Evolutionary conservation across 2,797 vertebrate genomes (phyloP).

Genomic region (Arrhamphus sclerolepis): DNA sequence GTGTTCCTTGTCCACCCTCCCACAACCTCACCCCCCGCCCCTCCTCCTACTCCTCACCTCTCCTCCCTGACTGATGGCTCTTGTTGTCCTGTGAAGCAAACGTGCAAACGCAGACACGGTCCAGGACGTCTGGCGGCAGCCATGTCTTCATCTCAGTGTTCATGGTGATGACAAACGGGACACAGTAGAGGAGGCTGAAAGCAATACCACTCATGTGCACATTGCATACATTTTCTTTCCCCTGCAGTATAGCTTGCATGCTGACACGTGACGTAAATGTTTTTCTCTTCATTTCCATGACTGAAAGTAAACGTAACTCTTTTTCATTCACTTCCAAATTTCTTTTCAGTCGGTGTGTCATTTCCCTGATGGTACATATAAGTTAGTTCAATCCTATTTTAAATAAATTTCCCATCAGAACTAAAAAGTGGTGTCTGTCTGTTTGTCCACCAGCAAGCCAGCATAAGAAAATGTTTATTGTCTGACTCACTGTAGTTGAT

Average conservation of each 20-base stretch:
- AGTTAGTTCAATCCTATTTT: too few relatives aligned
- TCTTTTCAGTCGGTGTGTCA: too few relatives aligned
- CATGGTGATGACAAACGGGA: conserved; percentile 54
- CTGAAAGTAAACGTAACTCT: neutral
- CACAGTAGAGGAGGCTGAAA: conserved; percentile 26
- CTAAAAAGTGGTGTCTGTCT: too few relatives aligned
- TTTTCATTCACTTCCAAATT: neutral
- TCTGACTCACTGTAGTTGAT: too few relatives aligned
- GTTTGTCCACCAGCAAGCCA: too few relatives aligned
- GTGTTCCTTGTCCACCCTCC: conserved; percentile 53
- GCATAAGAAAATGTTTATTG: too few relatives aligned
- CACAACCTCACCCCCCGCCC: conserved; percentile 51
- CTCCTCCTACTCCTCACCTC: conserved; percentile 47
- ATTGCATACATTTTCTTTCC: neutral
- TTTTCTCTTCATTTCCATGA: conserved; percentile 14
- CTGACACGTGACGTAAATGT: neutral
- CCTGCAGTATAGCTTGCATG: neutral
- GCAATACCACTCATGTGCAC: conserved; percentile 16
- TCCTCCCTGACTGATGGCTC: conserved; percentile 61
- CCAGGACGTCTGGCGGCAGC: conserved; percentile 59
- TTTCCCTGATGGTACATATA: too few relatives aligned
- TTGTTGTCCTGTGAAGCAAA: conserved; percentile 55
- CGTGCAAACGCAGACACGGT: conserved; percentile 60
- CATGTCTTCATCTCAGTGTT: conserved; percentile 65
- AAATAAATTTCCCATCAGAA: too few relatives aligned